These are phyloP conservation scores for Stenurella melanura DNA, from an alignment of 2,888 invertebrate species.

Conservation along the genomic window DNA sequence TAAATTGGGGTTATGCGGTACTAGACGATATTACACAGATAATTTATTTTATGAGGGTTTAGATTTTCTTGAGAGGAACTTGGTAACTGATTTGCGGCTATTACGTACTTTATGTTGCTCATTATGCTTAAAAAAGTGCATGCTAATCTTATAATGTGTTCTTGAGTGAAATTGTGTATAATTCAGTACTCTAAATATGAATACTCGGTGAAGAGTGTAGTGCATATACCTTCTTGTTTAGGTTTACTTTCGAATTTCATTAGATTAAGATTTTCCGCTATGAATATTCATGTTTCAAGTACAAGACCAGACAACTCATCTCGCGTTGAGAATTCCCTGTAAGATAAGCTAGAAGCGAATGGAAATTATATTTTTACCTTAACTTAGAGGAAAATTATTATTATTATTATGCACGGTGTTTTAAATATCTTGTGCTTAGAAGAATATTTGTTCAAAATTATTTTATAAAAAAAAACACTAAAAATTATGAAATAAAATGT, in stretches of 20 bases:
- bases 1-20: slow-evolving; percentile 1
- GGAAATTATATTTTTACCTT: neutral
- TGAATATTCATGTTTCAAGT: neutral
- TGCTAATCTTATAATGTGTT: neutral
- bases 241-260: neutral
- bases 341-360: neutral
- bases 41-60: slow-evolving; percentile 7
- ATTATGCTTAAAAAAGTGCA: neutral
- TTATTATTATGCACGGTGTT: too few relatives aligned
- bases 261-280: neutral
- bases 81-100: neutral
- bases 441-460: too few relatives aligned
- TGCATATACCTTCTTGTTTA: neutral
- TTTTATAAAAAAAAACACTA: too few relatives aligned
- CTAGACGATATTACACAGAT: slow-evolving; percentile 7
- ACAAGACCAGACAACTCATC: neutral
- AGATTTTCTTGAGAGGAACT: neutral
- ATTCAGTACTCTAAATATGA: neutral
- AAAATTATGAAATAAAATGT: too few relatives aligned
- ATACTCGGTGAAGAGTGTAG: neutral
- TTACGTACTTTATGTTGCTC: neutral
- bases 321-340: neutral
- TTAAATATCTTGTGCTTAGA: too few relatives aligned
- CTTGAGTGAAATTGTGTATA: neutral
- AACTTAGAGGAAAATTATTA: too few relatives aligned